A percentile compares a stretch with the other conserved stretches of the same genome.
phyloP scores from a whole-genome alignment of 2,888 invertebrate species.

The Limnephilus rhombicus region DNA sequence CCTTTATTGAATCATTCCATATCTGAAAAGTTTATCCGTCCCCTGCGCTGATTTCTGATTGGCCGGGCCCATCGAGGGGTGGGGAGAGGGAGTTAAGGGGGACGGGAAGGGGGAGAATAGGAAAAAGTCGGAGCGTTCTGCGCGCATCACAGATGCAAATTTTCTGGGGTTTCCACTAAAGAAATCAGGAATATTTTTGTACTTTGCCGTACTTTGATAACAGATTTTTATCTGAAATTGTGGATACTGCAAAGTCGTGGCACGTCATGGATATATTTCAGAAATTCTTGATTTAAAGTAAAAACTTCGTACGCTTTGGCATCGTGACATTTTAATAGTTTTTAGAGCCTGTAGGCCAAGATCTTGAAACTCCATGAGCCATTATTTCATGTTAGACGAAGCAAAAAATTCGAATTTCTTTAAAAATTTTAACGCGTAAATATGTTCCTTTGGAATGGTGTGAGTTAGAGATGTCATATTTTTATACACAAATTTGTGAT shows the following conservation, averaged over 20 bases:
- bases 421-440: no score
- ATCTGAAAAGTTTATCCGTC: slow-evolving; percentile 43
- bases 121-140: slow-evolving; percentile 50
- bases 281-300: no score
- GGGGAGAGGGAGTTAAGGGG: neutral
- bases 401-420: no score
- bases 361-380: no score
- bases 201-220: neutral
- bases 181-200: neutral
- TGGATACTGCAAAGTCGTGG: neutral
- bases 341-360: no score
- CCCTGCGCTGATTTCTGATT: slow-evolving; percentile 40
- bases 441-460: no score
- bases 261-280: no score
- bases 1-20: slow-evolving; percentile 46
- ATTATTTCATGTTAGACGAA: no score
- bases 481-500: no score
- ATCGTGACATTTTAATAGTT: no score
- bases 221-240: neutral
- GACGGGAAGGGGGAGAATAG: slow-evolving; percentile 14
- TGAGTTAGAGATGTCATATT: no score
- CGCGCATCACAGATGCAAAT: slow-evolving; percentile 55
- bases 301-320: no score
- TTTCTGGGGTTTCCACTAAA: slow-evolving; percentile 17
- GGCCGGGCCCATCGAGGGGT: slow-evolving; percentile 6